Evolutionary conservation across 2,888 invertebrate species (phyloP), one percentile per base, ranked within the genome.

Genomic region (Epinotia demarniana): DNA sequence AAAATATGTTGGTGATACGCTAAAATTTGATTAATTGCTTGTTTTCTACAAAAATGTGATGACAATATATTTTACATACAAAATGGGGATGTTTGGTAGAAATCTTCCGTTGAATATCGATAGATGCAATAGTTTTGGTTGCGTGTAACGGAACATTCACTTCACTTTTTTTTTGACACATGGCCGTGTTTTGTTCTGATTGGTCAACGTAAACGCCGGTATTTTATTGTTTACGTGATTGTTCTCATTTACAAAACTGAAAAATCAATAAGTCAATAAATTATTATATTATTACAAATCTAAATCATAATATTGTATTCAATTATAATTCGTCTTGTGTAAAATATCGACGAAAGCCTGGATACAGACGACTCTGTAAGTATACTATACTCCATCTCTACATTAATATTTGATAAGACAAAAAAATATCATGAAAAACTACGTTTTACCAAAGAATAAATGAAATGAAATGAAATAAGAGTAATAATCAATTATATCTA

Each of bases 131-230:
- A 8, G 18, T 23, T 18, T 39, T 23, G n/a, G 9, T 12, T 75
- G 72, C 75, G 66, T 75, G 13, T 33, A 72, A 60, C 33, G 67
- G 46, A 67, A n/a, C 55, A 57, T 62, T 46, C n/a, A 8, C 2
- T 39, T 43, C 4, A 53, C 3, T 46, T 57, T 66, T 55, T n/a
- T 12, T n/a, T 46, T 72, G 66, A 66, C 66, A 67, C 18, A 71
- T 55, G 72, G 58, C 75, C 75, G 75, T 75, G 75, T 66, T 61
- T 61, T 61, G 46, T 46, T 46, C 12, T 8, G 66, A 75, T 75
- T 72, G 75, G 75, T 67, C 46, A 61, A 67, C 43, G 58, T 61
- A 66, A 66, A 72, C 60, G 70, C 75, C 71, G 75, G 66, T 58
- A 27, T 61, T 53, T 58, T 46, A 66, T 67, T 67, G 75, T 72